Evolutionary conservation across 2,113 vertebrate genomes (phyloP).

Genomic region (Pithys albifrons): DNA sequence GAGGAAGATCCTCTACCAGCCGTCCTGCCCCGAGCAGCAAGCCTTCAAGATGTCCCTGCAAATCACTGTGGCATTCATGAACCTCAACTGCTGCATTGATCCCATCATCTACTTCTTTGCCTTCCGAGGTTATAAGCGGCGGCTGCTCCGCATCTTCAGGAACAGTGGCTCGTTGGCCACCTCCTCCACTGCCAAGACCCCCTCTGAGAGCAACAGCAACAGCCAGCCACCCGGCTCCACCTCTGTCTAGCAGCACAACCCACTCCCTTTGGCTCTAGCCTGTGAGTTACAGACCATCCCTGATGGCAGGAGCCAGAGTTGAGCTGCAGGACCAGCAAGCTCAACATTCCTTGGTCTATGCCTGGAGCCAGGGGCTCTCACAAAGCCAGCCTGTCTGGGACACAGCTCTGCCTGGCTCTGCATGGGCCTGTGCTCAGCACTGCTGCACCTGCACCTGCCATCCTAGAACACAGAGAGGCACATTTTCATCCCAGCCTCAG

Average conservation of each 20-base stretch:
- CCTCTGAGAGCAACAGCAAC: constrained; percentile 80
- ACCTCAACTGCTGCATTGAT: constrained; percentile 85
- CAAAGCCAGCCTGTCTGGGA: rapidly evolving
- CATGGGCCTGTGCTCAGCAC: neutral
- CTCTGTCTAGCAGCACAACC: neutral
- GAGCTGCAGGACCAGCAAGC: neutral
- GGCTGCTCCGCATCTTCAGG: constrained; percentile 79
- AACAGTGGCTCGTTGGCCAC: constrained; percentile 65
- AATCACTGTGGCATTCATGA: constrained; percentile 83
- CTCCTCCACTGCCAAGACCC: constrained; percentile 69
- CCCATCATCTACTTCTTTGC: constrained; percentile 88
- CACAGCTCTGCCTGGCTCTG: neutral
- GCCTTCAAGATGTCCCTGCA: constrained; percentile 80
- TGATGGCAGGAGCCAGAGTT: rapidly evolving
- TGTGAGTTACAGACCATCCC: neutral
- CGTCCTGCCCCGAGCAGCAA: constrained; percentile 72
- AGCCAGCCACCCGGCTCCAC: constrained; percentile 23
- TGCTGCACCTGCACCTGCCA: neutral
- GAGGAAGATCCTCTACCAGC: constrained; percentile 66
- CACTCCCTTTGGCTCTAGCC: neutral
- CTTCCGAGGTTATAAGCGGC: constrained; percentile 82
- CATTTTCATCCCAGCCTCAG: neutral
- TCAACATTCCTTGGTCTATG: rapidly evolving
- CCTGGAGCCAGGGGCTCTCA: neutral
- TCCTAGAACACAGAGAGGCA: neutral